phyloP scores from a whole-genome alignment of 1,140 invertebrate genomes.

The Ceratina calcarata region DNA sequence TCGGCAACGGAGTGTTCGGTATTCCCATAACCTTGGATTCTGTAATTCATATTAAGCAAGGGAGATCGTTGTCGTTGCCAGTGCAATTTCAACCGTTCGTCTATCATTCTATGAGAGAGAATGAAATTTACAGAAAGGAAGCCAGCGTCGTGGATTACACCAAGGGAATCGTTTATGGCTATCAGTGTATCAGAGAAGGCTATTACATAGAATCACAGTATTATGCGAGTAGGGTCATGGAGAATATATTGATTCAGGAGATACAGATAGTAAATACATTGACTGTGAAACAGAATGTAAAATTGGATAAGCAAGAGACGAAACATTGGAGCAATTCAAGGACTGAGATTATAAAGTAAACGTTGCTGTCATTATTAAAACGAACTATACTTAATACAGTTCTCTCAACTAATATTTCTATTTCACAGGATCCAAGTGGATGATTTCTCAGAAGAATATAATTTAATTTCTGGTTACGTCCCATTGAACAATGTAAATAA shows the following conservation, averaged over 20 bases:
- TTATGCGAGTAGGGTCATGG: conserved; percentile 90
- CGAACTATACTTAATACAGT: neutral
- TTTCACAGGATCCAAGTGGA: conserved; percentile 78
- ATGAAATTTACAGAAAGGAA: conserved; percentile 79
- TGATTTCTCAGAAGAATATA: conserved; percentile 80
- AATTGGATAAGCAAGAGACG: conserved; percentile 79
- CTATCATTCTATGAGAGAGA: conserved; percentile 79
- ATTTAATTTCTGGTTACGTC: conserved; percentile 82
- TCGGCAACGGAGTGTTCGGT: conserved; percentile 90
- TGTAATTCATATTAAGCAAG: conserved; percentile 85
- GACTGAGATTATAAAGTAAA: conserved; percentile 78
- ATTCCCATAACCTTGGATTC: conserved; percentile 84
- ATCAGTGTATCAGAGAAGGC: conserved; percentile 84
- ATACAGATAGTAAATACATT: conserved; percentile 89
- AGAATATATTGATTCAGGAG: conserved; percentile 90
- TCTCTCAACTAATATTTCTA: conserved; percentile 6
- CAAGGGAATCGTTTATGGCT: conserved; percentile 85
- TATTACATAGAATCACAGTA: conserved; percentile 86
- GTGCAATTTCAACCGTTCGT: conserved; percentile 89
- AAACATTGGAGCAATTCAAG: conserved; percentile 80
- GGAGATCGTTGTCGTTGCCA: conserved; percentile 86
- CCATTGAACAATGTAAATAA: conserved; percentile 76
- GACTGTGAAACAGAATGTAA: conserved; percentile 80
- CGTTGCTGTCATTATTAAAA: neutral
- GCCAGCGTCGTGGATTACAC: conserved; percentile 85